Evolutionary conservation across 2,797 vertebrate genomes (phyloP).

Genomic region (Apogon talboti): DNA sequence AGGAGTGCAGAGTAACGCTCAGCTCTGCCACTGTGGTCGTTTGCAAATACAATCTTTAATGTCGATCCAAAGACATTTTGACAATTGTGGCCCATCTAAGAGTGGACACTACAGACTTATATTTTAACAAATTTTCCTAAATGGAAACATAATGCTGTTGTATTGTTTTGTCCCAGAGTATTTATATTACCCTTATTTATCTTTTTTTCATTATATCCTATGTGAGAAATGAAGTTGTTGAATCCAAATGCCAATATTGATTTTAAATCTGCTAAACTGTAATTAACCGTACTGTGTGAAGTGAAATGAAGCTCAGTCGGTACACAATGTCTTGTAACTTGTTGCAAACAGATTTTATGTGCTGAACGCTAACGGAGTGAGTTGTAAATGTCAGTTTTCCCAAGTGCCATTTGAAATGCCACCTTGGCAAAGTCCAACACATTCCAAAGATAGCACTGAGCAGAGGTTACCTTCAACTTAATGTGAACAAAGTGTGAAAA

Average conservation of each 20-base stretch:
- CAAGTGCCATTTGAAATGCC: slow-evolving; percentile 70
- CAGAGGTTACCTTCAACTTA: slow-evolving; percentile 32
- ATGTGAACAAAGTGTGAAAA: slow-evolving; percentile 29
- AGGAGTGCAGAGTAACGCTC: slow-evolving; percentile 38
- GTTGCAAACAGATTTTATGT: slow-evolving; percentile 17
- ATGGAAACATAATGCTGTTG: slow-evolving; percentile 53
- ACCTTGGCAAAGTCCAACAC: slow-evolving; percentile 61
- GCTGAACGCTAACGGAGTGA: slow-evolving; percentile 23
- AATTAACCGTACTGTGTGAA: slow-evolving; percentile 10
- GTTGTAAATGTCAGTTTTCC: slow-evolving; percentile 48
- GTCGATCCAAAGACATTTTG: slow-evolving; percentile 76
- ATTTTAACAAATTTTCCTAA: slow-evolving; percentile 54
- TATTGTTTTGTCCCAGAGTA: slow-evolving; percentile 73
- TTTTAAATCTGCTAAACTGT: slow-evolving; percentile 39
- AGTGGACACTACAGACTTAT: slow-evolving; percentile 40
- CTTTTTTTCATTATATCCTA: slow-evolving; percentile 55
- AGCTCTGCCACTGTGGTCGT: slow-evolving; percentile 31
- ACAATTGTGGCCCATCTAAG: slow-evolving; percentile 20
- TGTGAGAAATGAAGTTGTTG: slow-evolving; percentile 61
- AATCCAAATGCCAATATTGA: slow-evolving; percentile 53
- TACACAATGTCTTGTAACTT: slow-evolving; percentile 27
- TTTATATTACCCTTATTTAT: slow-evolving; percentile 85
- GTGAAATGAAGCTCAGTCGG: neutral
- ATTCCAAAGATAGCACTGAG: slow-evolving; percentile 80
- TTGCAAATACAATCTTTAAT: slow-evolving; percentile 61